phyloP scores from a whole-genome alignment of 30 jellyfish, hydroid and myxozoan species.

The Nemopilema nomurai region DNA sequence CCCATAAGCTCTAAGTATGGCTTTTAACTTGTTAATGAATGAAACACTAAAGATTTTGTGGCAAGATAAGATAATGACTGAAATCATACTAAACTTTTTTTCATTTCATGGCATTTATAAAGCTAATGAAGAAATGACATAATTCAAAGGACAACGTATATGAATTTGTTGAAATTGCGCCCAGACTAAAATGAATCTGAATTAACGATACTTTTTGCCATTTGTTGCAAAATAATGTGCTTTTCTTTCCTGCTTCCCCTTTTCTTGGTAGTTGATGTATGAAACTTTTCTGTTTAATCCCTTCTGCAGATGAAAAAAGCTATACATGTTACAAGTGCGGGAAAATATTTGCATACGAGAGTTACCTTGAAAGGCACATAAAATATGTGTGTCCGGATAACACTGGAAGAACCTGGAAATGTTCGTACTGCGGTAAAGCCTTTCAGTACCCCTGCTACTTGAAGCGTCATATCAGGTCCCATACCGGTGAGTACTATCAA shows the following conservation, averaged over 20 bases:
- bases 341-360: constrained; percentile 93
- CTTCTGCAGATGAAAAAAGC: constrained; percentile 86
- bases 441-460: constrained; percentile 98
- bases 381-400: constrained; percentile 99
- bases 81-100: too few species aligned
- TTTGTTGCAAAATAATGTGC: background rate
- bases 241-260: background rate
- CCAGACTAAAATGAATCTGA: too few species aligned
- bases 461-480: constrained; percentile 96
- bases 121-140: too few species aligned
- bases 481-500: constrained; percentile 92
- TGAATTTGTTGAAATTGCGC: too few species aligned
- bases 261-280: background rate
- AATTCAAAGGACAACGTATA: too few species aligned
- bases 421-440: constrained; percentile 98
- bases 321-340: constrained; percentile 98
- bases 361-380: constrained; percentile 98
- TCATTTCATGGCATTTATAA: too few species aligned
- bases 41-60: too few species aligned
- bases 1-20: too few species aligned
- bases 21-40: too few species aligned
- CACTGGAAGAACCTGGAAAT: constrained; percentile 99
- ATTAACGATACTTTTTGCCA: too few species aligned
- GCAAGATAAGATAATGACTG: too few species aligned
- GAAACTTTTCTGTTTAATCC: background rate